Evolutionary conservation across 2,797 vertebrate genomes (phyloP), one percentile per base, ranked within the genome.

Genomic region (Silurus aristotelis): DNA sequence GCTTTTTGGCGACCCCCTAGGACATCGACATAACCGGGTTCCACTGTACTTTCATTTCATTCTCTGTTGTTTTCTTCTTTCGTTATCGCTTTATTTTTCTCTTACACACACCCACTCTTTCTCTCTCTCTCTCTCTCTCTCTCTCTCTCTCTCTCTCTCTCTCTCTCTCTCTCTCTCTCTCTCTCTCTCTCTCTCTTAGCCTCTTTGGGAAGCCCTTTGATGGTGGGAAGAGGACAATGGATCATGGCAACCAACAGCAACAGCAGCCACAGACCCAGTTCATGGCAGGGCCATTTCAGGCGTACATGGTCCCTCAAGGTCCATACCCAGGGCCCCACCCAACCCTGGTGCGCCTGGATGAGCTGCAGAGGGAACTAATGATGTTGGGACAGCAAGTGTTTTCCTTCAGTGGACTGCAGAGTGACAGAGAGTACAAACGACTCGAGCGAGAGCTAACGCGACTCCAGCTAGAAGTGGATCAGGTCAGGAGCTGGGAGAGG

Each of bases 381-480:
- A 92, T 94, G 0, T 92, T 98, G 31, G 97, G 97, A 58, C 96
- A 95, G 48, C 97, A 97, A 89, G 97, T 99, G 60, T 91, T 93
- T 73, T 92, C 94, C 90, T 99, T 97, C 94, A 98, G 98, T 1
- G 98, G 98, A n/a, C 92, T 98, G 85, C 93, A 97, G 38, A 93
- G 92, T 25, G 97, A 99, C 93, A 94, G 95, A 46, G 96, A 97
- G 63, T 99, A 98, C 91, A 97, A 96, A 92, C 96, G 94, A 1
- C 88, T 99, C 90, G 97, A 99, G 93, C 94, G 97, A 0, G 94
- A 95, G 70, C 95, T 99, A 61, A 97, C 96, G 0, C 96, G 95
- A 38, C 96, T 98, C 82, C 96, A 97, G 78, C 96, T 99, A 91
- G 97, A 98, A 88, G 97, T 99, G 72, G 98, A 99, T 93, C 96